These are phyloP conservation scores for Pangasius krempfi DNA, from an alignment of 2,797 vertebrate genomes.

Conservation along the genomic window DNA sequence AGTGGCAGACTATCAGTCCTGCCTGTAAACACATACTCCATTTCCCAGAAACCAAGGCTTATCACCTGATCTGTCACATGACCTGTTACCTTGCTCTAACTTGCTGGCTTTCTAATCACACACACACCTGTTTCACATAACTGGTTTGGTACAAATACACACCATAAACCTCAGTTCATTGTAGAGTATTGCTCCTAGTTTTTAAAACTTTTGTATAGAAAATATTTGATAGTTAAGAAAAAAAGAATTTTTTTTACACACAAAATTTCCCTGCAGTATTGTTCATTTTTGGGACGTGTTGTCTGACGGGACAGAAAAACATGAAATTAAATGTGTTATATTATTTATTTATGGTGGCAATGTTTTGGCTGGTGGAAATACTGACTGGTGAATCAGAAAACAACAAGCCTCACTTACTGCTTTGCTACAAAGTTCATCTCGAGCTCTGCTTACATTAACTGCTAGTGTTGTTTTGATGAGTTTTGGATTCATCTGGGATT, in stretches of 20 bases:
- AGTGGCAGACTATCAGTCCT: background rate
- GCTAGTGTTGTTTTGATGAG: background rate
- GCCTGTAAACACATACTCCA: background rate
- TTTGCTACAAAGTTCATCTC: background rate
- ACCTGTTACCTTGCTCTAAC: background rate
- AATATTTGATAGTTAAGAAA: background rate
- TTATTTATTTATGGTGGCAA: background rate
- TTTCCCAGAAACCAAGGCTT: background rate
- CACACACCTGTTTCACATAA: background rate
- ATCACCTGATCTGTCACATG: background rate
- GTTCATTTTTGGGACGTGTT: background rate
- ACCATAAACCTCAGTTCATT: background rate
- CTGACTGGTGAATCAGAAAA: background rate
- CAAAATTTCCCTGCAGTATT: background rate
- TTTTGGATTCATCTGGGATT: background rate
- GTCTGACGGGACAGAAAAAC: background rate
- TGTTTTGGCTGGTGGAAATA: constrained; percentile 4
- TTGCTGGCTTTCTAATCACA: background rate
- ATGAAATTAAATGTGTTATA: background rate
- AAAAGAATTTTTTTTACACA: background rate
- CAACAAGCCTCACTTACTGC: background rate
- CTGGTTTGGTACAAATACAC: background rate
- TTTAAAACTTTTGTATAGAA: background rate
- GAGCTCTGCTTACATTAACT: background rate
- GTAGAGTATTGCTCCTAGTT: background rate